Percentiles rank a stretch among this genome's conserved stretches.
Evolutionary conservation across 2,888 invertebrate species (phyloP).

Genomic region (Rotaria macrura): DNA sequence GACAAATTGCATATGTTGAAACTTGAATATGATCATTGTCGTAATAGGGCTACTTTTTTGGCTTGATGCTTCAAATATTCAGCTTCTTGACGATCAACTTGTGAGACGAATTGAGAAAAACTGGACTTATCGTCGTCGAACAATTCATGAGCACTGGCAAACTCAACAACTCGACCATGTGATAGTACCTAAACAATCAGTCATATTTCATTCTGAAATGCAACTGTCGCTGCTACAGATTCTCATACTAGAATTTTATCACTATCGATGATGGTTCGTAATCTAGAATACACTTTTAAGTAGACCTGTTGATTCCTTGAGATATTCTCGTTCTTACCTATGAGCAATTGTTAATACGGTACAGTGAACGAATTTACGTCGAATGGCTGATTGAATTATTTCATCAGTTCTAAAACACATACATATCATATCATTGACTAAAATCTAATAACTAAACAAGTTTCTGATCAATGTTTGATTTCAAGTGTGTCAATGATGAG

Average conservation of each 20-base stretch:
- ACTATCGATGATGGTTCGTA: slow-evolving; percentile 5
- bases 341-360: slow-evolving; percentile 50
- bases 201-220: no score
- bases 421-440: not conserved
- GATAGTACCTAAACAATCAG: not conserved
- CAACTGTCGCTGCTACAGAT: no score
- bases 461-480: no score
- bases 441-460: not conserved
- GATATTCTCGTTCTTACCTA: not conserved
- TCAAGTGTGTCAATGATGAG: no score
- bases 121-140: not conserved
- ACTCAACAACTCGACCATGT: not conserved
- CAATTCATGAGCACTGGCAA: not conserved
- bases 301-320: no score
- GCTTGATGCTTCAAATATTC: not conserved
- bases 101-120: not conserved
- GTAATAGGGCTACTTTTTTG: not conserved
- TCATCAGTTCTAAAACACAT: slow-evolving; percentile 24
- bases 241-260: not conserved
- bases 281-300: not conserved
- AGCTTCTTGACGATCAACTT: not conserved
- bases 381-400: slow-evolving; percentile 44
- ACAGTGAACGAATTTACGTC: slow-evolving; percentile 42
- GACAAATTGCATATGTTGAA: no score
- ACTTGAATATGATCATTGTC: not conserved